Base-by-base conservation (phyloP, 2,888 invertebrate species). In the Muscina levida region DNA sequence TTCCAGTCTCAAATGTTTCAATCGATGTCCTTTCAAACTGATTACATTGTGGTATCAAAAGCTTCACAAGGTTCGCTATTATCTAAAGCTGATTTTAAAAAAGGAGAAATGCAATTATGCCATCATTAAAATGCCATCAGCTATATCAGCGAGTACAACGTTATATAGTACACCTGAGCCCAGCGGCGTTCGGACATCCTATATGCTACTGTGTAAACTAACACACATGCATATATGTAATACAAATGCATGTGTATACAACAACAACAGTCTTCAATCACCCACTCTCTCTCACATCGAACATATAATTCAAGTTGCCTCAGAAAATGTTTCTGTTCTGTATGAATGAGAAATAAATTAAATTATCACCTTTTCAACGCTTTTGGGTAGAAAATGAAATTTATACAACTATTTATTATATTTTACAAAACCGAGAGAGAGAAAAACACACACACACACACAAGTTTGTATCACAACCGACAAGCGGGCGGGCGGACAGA, bases 291-390 rank as follows among this genome's bases (percentile, higher is more conserved):
- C n/a, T n/a, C n/a, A n/a, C n/a, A n/a, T n/a, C n/a, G n/a, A n/a
- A n/a, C n/a, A n/a, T n/a, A n/a, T n/a, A n/a, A n/a, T n/a, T n/a
- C n/a, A n/a, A n/a, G n/a, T n/a, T n/a, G n/a, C n/a, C n/a, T n/a
- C 31, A 31, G 4, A 31, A 31, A 31, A 31, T 31, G 31, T 44
- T 46, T 39, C 13, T 37, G n/a, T 51, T 39, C 48, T 13, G 26
- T 42, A 53, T 24, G 13, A 13, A 10, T 11, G 26, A 10, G 56
- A 65, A 73, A 56, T 73, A 66, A 73, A 73, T 73, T 46, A 66
- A 73, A 73, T 73, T 73, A 73, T 73, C 44, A 66, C 46, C 66
- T 56, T 67, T 73, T 66, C 53, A 66, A 66, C 46, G 44, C 66
- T 53, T 66, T 39, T 10, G 53, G 72, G 65, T n/a, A n/a, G 65